These are phyloP conservation scores for Thalassoma bifasciatum DNA, from an alignment of 2,113 vertebrate genomes.

Conservation along the genomic window DNA sequence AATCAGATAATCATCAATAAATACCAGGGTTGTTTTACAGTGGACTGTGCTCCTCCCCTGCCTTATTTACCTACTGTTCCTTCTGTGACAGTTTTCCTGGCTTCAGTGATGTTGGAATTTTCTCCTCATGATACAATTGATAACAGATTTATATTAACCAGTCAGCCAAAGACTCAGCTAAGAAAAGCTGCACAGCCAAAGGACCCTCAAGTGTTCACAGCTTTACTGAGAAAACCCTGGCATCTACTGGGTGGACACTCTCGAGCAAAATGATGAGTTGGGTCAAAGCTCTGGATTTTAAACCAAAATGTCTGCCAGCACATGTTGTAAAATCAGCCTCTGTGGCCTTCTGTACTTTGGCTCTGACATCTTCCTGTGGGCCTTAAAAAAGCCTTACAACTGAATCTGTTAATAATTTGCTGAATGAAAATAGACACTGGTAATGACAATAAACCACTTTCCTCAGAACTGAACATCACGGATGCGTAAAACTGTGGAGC, in stretches of 20 bases:
- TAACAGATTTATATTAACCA: not conserved
- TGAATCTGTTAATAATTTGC: slow-evolving; percentile 74
- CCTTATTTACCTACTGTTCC: too few relatives aligned
- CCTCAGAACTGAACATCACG: slow-evolving; percentile 47
- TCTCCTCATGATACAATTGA: too few relatives aligned
- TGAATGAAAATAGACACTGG: slow-evolving; percentile 39
- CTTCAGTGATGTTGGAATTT: not conserved
- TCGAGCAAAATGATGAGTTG: not conserved
- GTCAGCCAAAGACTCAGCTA: too few relatives aligned
- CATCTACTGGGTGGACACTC: not conserved
- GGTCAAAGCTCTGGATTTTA: slow-evolving; percentile 9
- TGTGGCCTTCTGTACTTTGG: slow-evolving; percentile 48
- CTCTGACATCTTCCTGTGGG: slow-evolving; percentile 45
- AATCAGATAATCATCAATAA: too few relatives aligned
- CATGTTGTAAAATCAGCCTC: slow-evolving; percentile 35
- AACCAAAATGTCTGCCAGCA: slow-evolving; percentile 43
- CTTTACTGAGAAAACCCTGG: not conserved
- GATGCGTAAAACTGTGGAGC: slow-evolving; percentile 43
- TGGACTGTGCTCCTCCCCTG: too few relatives aligned
- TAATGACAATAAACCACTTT: slow-evolving; percentile 63
- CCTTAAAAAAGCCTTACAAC: slow-evolving; percentile 14
- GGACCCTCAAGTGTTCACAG: not conserved
- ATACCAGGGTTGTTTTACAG: too few relatives aligned
- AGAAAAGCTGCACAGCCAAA: too few relatives aligned
- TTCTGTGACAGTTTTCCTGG: not conserved